Evolutionary conservation across 2,797 vertebrate species (phyloP), one percentile per base, ranked within the genome.

Genomic region (Phoebastria nigripes): DNA sequence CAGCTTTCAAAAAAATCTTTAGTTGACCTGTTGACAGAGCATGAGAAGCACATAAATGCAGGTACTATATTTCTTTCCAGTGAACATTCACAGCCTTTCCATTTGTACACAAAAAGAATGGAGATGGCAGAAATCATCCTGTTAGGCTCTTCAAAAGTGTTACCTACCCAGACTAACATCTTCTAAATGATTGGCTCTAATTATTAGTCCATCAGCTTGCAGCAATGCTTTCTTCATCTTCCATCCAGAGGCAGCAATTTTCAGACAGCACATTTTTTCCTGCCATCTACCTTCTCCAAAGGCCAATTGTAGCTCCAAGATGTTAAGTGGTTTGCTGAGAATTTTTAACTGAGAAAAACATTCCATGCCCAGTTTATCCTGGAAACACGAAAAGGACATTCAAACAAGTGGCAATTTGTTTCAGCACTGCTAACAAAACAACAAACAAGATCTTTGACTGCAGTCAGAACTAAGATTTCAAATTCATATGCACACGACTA

Each of bases 131-230:
- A 72, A 90, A 61, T 22, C 42, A 52, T 33, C 28, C 31, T 52
- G 39, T 46, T 31, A 9, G 5, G n/a, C 33, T 69, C 6, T 90
- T 73, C 37, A 42, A 76, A 55, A 76, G 47, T 16, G 18, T 66
- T 15, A 90, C 97, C 96, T 98, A 99, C 99, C 99, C 25, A 98
- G 97, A 79, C 94, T 97, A 63, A 98, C 97, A 59, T 98, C 98
- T 92, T 99, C 98, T 73, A 99, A 93, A 85, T 98, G 97, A 96
- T 98, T 99, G 24, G 99, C 99, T 94, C 98, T 98, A 89, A 99
- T 97, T 63, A 99, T 95, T 11, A 99, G 97, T 59, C 98, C 98
- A 97, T 98, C 99, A 78, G 98, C 98, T 92, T 98, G 98, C n/a
- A 99, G 97, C 61, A 99, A 95, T 24, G 97, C 98, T 95, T 98